Evolutionary conservation across 2,888 invertebrate genomes (phyloP).

Genomic region (Lepidochrysops patricia): DNA sequence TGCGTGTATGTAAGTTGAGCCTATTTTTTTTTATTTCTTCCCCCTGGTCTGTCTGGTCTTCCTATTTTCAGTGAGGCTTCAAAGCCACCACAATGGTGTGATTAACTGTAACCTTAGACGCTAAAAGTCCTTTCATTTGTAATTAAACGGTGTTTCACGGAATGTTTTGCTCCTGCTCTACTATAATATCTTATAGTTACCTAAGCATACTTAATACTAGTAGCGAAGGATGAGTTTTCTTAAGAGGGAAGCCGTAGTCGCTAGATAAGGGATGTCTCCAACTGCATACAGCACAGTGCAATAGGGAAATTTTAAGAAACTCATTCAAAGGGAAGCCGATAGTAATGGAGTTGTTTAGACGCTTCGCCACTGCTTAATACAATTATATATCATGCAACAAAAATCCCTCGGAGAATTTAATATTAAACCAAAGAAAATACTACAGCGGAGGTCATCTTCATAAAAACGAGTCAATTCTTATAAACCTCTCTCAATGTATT

Average conservation of each 20-base stretch:
- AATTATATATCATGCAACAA: neutral
- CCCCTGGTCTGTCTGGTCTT: constrained; percentile 65
- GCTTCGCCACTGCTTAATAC: too few species aligned
- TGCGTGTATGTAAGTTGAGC: constrained; percentile 59
- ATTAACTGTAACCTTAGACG: constrained; percentile 41
- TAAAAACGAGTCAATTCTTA: neutral
- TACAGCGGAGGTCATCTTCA: neutral
- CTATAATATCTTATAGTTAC: neutral
- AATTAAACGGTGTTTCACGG: constrained; percentile 11
- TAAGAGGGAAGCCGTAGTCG: too few species aligned
- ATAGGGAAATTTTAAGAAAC: too few species aligned
- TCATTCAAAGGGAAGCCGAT: too few species aligned
- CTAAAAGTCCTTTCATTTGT: constrained; percentile 26
- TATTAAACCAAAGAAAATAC: neutral
- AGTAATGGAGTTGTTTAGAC: too few species aligned
- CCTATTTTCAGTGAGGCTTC: constrained; percentile 53
- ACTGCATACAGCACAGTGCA: too few species aligned
- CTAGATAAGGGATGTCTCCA: too few species aligned
- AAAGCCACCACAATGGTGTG: constrained; percentile 56
- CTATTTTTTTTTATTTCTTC: constrained; percentile 64
- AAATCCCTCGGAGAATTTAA: neutral
- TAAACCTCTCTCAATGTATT: neutral
- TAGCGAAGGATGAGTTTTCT: too few species aligned
- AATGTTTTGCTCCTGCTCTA: neutral
- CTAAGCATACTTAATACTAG: neutral